Evolutionary conservation across 2,797 vertebrate genomes (phyloP).

Genomic region (Scolopax bukidnonensis): DNA sequence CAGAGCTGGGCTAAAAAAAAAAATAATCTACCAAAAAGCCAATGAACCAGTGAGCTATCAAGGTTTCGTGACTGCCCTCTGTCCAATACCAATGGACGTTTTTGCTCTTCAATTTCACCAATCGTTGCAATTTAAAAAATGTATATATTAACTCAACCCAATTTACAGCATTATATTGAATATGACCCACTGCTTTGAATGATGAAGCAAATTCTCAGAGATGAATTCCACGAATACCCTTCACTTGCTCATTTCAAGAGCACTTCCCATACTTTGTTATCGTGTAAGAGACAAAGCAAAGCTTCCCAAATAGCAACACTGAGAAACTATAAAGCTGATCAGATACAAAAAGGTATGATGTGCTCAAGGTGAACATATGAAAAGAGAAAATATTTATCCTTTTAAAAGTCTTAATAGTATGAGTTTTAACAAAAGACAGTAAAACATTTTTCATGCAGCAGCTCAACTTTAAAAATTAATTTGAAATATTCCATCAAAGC

Average conservation of each 20-base stretch:
- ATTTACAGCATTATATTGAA: neutral
- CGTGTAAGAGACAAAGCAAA: neutral
- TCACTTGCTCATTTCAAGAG: neutral
- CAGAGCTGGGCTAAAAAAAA: neutral
- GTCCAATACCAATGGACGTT: neutral
- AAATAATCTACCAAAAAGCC: neutral
- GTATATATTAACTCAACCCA: neutral
- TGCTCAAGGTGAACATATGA: neutral
- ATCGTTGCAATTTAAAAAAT: neutral
- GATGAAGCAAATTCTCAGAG: neutral
- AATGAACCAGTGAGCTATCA: neutral
- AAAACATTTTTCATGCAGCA: neutral
- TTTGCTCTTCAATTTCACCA: neutral
- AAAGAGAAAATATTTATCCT: neutral
- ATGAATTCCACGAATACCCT: neutral
- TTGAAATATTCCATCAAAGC: neutral
- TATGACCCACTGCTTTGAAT: neutral
- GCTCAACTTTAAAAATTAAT: neutral
- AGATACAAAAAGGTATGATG: neutral
- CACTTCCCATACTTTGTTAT: neutral
- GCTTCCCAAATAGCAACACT: neutral
- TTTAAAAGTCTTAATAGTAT: neutral
- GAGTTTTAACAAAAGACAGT: neutral
- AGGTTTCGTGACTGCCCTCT: neutral
- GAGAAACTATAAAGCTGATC: neutral